Evolutionary conservation across 2,888 invertebrate species (phyloP).

Genomic region (Melinopterus prodromus): DNA sequence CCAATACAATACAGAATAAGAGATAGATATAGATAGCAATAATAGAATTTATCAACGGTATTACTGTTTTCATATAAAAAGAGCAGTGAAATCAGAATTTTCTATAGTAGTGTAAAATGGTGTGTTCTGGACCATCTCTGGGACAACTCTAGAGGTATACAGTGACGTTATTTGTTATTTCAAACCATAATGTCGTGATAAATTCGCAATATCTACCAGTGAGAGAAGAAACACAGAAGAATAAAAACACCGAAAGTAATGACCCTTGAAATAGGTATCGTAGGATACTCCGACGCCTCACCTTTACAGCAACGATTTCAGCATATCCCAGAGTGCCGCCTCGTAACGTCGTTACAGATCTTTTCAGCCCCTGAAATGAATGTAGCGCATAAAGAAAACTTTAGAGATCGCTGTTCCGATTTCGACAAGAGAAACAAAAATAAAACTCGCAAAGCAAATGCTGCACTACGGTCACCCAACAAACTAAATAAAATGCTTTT

Average conservation of each 20-base stretch:
- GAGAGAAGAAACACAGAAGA: background rate
- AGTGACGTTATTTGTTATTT: background rate
- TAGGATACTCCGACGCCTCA: constrained; percentile 59
- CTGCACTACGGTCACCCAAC: background rate
- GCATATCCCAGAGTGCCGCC: constrained; percentile 89
- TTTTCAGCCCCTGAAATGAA: constrained; percentile 84
- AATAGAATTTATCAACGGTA: background rate
- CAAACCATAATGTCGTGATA: background rate
- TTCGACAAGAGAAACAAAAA: background rate
- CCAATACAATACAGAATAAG: background rate
- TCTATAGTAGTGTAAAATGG: no score
- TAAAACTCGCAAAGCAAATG: background rate
- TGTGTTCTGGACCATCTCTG: no score
- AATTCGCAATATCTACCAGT: background rate
- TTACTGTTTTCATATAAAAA: background rate
- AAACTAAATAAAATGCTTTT: background rate
- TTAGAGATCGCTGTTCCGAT: constrained; percentile 13
- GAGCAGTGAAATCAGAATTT: no score
- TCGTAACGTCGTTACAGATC: constrained; percentile 90
- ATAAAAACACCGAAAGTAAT: background rate
- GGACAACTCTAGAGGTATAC: background rate
- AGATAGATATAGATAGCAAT: background rate
- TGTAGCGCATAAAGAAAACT: constrained; percentile 37
- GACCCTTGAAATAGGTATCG: background rate
- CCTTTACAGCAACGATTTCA: constrained; percentile 97